Conservation (phyloP, 23 tunicate genomes). For the Trididemnum nubilum region DNA sequence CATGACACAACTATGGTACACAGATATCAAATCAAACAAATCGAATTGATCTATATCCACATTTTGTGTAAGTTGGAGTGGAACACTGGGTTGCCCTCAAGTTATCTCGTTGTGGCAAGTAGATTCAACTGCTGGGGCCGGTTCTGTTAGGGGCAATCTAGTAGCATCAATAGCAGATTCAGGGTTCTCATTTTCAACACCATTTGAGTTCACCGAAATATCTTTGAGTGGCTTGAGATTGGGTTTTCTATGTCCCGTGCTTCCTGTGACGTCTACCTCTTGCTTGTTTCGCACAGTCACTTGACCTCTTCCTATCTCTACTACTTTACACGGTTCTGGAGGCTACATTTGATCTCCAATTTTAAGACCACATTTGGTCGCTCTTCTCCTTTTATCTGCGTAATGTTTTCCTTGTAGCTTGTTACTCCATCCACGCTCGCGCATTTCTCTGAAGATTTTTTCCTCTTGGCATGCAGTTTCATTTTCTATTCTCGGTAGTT, state of each 20-base stretch:
- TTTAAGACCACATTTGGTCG: conserved; percentile 11
- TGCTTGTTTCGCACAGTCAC: conserved; percentile 25
- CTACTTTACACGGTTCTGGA: conserved; percentile 14
- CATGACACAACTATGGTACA: too few species aligned
- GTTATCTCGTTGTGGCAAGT: too few species aligned
- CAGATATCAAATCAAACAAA: too few species aligned
- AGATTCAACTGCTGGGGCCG: too few species aligned
- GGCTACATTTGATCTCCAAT: conserved; percentile 28
- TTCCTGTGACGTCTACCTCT: conserved; percentile 16
- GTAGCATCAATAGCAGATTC: neutral
- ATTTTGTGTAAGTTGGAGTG: too few species aligned
- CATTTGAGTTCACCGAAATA: neutral
- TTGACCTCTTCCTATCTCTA: neutral
- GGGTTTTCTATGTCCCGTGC: neutral
- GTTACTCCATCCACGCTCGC: conserved; percentile 33
- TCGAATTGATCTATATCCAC: too few species aligned
- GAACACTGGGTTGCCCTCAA: too few species aligned
- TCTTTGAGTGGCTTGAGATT: neutral
- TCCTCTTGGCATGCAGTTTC: neutral
- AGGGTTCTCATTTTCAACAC: neutral
- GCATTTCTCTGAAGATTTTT: conserved; percentile 18
- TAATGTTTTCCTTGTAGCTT: conserved; percentile 28
- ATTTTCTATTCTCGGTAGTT: conserved; percentile 6
- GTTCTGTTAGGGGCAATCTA: neutral
- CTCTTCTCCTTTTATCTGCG: conserved; percentile 38